Evolutionary conservation across 2,888 invertebrate genomes (phyloP).

Genomic region (Eupsilia transversa): DNA sequence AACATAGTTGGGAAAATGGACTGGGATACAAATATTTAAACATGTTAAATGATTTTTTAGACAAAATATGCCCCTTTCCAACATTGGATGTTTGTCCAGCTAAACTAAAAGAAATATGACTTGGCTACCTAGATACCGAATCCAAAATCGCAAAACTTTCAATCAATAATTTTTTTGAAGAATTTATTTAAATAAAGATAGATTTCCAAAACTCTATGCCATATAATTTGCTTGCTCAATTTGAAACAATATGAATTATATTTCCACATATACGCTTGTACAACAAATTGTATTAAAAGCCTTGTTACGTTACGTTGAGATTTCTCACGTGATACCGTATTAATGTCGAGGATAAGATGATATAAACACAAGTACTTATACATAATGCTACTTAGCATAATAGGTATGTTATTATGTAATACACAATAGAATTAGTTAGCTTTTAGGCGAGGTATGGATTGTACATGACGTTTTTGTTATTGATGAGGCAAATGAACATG

Average conservation of each 20-base stretch:
- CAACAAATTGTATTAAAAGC: constrained; percentile 51
- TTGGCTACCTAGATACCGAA: neutral
- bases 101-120: neutral
- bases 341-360: constrained; percentile 66
- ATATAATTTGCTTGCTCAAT: neutral
- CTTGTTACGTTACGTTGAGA: constrained; percentile 50
- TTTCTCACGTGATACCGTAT: constrained; percentile 64
- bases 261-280: constrained; percentile 15
- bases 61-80: neutral
- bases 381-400: constrained; percentile 30
- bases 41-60: too few relatives aligned
- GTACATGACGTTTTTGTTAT: neutral
- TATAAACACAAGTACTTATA: constrained; percentile 40
- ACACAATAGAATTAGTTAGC: constrained; percentile 8
- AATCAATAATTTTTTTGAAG: neutral
- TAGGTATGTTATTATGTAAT: constrained; percentile 22
- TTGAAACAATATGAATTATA: constrained; percentile 28
- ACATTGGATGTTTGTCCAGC: neutral
- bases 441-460: neutral
- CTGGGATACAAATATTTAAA: too few relatives aligned
- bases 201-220: neutral
- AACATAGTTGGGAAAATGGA: neutral
- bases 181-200: neutral
- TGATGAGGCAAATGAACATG: neutral
- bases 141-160: neutral